Conservation (phyloP, 2,797 vertebrate species). For the Gymnoscopelus braueri region DNA sequence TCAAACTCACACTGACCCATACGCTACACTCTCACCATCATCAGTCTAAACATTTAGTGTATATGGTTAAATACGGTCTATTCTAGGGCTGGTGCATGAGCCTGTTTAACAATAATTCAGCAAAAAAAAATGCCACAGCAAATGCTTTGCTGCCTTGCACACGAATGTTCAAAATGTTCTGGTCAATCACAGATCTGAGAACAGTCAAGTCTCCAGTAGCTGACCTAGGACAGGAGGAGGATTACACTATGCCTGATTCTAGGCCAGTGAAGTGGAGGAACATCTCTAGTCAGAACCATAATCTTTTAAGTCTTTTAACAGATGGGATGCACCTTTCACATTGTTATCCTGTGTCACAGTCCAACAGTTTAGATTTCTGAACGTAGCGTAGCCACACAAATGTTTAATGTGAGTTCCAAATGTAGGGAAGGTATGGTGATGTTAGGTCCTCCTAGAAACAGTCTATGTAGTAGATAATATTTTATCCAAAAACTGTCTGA, state of each 20-base stretch:
- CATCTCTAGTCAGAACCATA: conserved; percentile 33
- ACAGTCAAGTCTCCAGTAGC: conserved; percentile 7
- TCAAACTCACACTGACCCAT: neutral
- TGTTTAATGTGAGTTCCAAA: too few relatives aligned
- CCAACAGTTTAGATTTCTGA: too few relatives aligned
- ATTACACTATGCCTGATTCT: conserved; percentile 23
- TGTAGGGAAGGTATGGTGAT: too few relatives aligned
- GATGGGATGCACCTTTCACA: conserved; percentile 48
- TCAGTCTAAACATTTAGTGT: neutral
- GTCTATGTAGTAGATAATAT: too few relatives aligned
- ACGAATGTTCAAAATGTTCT: neutral
- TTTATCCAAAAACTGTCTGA: too few relatives aligned
- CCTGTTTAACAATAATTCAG: neutral
- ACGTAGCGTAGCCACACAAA: too few relatives aligned
- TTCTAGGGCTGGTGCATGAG: neutral
- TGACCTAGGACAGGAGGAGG: neutral
- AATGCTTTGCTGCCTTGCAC: neutral
- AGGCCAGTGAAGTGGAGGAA: conserved; percentile 22
- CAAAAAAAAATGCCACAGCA: neutral
- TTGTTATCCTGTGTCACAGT: neutral
- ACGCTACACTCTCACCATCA: neutral
- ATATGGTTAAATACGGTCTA: neutral
- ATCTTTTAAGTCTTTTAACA: conserved; percentile 75
- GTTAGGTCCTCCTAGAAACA: too few relatives aligned
- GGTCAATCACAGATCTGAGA: conserved; percentile 16